Evolutionary conservation across 1,140 invertebrate species (phyloP), one percentile per base, ranked within the genome.

Genomic region (Drosophila sp.): DNA sequence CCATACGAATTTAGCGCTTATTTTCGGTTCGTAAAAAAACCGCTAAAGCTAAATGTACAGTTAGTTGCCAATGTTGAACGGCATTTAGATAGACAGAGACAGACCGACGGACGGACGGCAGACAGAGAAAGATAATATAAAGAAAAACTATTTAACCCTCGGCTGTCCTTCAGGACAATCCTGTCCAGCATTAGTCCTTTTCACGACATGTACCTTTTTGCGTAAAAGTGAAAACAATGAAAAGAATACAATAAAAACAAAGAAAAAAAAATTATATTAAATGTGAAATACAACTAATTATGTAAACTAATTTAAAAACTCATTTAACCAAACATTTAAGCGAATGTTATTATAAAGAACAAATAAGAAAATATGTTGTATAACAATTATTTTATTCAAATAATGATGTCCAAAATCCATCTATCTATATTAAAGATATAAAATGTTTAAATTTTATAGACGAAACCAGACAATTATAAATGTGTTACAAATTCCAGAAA

Each of bases 201-300:
- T 89, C 83, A 89, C 83, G 59, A 80, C 54, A 89, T 83, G 83
- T 89, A 89, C 83, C 83, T 89, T 89, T 87, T 89, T 89, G 84
- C 80, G 77, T 79, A 75, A 89, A 59, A 89, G 80, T 89, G 77
- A 89, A 89, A 89, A 84, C 74, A 78, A 80, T 76, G 77, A 74
- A 89, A 90, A 67, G 65, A 90, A 86, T 84, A 90, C 84, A 89
- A 89, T 89, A 89, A 76, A 73, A 45, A 11, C 36, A 40, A 36
- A 57, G 69, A 34, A 11, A n/a, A 75, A 59, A 57, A 67, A 43
- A 56, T 43, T 59, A 56, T 36, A 65, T 40, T 29, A 32, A 53
- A 65, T 29, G 5, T 16, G 40, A 40, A 36, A 38, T 18, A 59
- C 36, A 2, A 46, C 6, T 69, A 64, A 63, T 58, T 80, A 77